phyloP scores from a whole-genome alignment of 2,888 invertebrate genomes.

The Chrysina gloriosa region DNA sequence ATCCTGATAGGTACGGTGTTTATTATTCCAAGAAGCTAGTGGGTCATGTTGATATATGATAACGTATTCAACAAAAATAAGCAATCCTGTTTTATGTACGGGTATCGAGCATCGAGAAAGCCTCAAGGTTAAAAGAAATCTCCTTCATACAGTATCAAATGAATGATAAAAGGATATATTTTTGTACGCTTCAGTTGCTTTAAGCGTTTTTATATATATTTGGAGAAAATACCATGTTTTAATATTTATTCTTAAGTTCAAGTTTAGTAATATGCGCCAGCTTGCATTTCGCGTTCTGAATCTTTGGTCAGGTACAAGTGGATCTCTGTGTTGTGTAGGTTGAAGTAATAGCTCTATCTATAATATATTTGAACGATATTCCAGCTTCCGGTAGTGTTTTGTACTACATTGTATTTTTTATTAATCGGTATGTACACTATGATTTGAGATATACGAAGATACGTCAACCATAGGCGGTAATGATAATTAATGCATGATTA shows the following conservation, averaged over 20 bases:
- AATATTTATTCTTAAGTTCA: not conserved
- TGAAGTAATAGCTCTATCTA: no score
- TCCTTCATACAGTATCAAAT: constrained; percentile 27
- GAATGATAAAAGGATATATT: constrained; percentile 27
- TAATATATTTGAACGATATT: no score
- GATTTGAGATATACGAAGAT: no score
- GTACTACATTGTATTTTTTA: no score
- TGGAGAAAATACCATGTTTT: not conserved
- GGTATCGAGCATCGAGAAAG: constrained; percentile 7
- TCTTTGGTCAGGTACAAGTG: no score
- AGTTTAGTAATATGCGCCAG: no score
- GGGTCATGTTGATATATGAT: not conserved
- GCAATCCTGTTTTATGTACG: constrained; percentile 14
- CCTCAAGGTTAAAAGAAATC: constrained; percentile 12
- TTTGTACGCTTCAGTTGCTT: constrained; percentile 3
- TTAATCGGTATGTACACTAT: no score
- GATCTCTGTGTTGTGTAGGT: no score
- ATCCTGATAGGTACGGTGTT: not conserved
- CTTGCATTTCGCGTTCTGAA: no score
- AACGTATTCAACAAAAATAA: constrained; percentile 30
- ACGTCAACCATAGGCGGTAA: no score
- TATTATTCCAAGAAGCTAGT: constrained; percentile 2
- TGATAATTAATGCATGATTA: no score
- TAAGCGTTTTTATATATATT: constrained; percentile 16
- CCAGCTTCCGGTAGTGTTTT: no score